Percentiles rank a stretch among this genome's conserved stretches.
Evolutionary conservation across 2,113 vertebrate species (phyloP).

Genomic region (Megaceryle maxima): DNA sequence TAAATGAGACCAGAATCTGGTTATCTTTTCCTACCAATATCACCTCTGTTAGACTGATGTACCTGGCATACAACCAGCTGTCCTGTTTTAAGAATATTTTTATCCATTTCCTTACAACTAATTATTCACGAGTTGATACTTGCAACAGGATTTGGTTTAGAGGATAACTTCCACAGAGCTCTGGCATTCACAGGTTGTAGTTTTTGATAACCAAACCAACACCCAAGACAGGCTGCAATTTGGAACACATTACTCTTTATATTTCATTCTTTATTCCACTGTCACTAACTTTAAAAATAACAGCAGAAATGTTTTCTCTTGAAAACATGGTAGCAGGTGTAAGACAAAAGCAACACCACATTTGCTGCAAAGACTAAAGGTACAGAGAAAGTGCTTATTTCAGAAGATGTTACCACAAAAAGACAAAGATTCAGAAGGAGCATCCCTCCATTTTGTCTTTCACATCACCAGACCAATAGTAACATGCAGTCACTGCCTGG

Average conservation of each 20-base stretch:
- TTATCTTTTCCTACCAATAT: neutral
- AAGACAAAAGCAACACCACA: neutral
- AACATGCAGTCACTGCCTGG: neutral
- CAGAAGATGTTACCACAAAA: neutral
- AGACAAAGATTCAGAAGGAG: neutral
- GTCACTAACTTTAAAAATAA: neutral
- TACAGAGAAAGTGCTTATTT: neutral
- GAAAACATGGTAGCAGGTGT: neutral
- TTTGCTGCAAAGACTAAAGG: neutral
- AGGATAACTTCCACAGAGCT: neutral
- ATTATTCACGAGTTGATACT: neutral
- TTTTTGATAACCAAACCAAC: neutral
- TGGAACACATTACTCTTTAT: neutral
- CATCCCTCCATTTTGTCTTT: neutral
- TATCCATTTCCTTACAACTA: neutral
- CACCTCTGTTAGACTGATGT: neutral
- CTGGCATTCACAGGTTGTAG: neutral
- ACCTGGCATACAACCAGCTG: neutral
- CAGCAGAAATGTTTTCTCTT: neutral
- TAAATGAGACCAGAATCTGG: neutral
- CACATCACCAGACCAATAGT: neutral
- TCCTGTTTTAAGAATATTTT: neutral
- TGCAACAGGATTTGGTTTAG: neutral
- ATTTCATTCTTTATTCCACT: neutral
- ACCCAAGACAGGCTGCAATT: neutral